Evolutionary conservation across 2,797 vertebrate genomes (phyloP).

Genomic region (Ctenopoma kingsleyae): DNA sequence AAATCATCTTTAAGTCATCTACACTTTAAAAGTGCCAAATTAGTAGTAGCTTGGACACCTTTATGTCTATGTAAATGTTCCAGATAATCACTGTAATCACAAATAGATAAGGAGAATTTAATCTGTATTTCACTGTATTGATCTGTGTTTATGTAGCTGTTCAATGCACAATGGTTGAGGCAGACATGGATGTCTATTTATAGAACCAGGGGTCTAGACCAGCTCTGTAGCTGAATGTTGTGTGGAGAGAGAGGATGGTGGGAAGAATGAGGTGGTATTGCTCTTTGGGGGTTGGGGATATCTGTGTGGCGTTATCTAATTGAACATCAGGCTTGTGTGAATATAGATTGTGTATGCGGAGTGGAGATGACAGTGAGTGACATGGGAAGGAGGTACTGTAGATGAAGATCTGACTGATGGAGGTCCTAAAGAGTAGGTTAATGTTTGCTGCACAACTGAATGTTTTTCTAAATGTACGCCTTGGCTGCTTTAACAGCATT

Average conservation of each 20-base stretch:
- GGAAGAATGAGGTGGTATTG: slow-evolving; percentile 58
- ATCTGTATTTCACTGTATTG: slow-evolving; percentile 19
- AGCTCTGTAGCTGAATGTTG: slow-evolving; percentile 66
- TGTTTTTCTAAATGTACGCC: slow-evolving; percentile 27
- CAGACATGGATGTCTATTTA: slow-evolving; percentile 73
- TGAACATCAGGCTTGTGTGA: slow-evolving; percentile 29
- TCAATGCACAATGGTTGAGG: slow-evolving; percentile 46
- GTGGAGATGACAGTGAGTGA: slow-evolving; percentile 7
- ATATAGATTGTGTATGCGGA: slow-evolving; percentile 29
- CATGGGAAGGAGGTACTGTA: slow-evolving; percentile 7
- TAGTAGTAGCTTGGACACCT: not conserved
- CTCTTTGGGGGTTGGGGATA: slow-evolving; percentile 32
- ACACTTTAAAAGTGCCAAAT: not conserved
- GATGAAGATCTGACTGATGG: slow-evolving; percentile 32
- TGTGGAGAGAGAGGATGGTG: slow-evolving; percentile 47
- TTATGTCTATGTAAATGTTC: not conserved
- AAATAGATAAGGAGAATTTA: not conserved
- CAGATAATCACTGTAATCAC: not conserved
- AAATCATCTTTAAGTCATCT: not conserved
- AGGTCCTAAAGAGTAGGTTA: slow-evolving; percentile 51
- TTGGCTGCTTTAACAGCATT: not conserved
- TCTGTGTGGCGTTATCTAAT: slow-evolving; percentile 43
- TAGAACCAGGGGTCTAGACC: slow-evolving; percentile 77
- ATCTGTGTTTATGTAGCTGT: slow-evolving; percentile 35
- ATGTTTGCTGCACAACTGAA: slow-evolving; percentile 30